phyloP scores from a whole-genome alignment of 2,888 invertebrate species.

The Halictus quadricinctus region DNA sequence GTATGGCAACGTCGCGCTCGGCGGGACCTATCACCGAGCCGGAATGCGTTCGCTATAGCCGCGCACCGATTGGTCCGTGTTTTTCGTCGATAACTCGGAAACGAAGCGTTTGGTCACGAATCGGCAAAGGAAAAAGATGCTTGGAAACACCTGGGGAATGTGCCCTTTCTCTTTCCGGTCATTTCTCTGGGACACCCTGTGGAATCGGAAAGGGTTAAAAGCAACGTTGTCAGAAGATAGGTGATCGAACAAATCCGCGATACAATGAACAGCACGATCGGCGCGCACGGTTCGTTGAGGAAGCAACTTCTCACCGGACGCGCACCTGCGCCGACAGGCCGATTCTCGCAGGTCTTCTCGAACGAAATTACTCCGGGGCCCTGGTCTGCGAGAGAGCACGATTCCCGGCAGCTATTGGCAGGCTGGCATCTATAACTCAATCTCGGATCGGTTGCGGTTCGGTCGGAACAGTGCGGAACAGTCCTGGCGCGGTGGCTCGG shows the following conservation, averaged over 20 bases:
- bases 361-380: slow-evolving; percentile 34
- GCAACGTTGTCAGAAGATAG: too few relatives aligned
- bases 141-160: too few relatives aligned
- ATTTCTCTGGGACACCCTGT: too few relatives aligned
- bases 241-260: background rate
- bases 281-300: background rate
- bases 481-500: slow-evolving; percentile 17
- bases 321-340: slow-evolving; percentile 26
- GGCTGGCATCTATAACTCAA: slow-evolving; percentile 41
- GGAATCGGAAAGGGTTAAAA: too few relatives aligned
- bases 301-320: slow-evolving; percentile 25
- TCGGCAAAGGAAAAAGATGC: too few relatives aligned
- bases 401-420: slow-evolving; percentile 21
- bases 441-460: slow-evolving; percentile 41
- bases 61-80: too few relatives aligned
- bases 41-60: too few relatives aligned
- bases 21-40: too few relatives aligned
- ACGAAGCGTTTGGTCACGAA: too few relatives aligned
- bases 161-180: too few relatives aligned
- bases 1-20: too few relatives aligned
- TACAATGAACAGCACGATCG: background rate
- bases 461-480: slow-evolving; percentile 15
- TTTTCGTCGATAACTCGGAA: too few relatives aligned
- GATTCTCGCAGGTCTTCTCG: background rate
- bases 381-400: slow-evolving; percentile 10